Evolutionary conservation across 2,797 vertebrate genomes (phyloP), one percentile per base, ranked within the genome.

Genomic region (Mormyrus hasselquistii): DNA sequence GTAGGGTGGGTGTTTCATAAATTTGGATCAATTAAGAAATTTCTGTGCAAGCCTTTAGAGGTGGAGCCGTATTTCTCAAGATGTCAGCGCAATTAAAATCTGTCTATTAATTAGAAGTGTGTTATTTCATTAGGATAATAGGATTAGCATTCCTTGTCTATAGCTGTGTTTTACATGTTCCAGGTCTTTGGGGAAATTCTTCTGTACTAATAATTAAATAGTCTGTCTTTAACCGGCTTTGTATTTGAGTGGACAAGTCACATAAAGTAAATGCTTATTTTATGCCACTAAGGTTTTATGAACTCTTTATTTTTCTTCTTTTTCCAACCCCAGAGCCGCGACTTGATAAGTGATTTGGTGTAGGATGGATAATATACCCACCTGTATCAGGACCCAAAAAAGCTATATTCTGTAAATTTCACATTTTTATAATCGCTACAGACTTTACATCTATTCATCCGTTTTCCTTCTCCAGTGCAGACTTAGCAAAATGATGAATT

Each of bases 41-140:
- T 95, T 95, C 93, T 94, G 91, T 94, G 92, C 92, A 91, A 96
- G 94, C 92, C 94, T 93, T 94, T 93, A 93, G 95, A 94, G 95
- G 94, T 94, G 94, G 95, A 95, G 95, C 95, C 93, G 94, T 95
- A 94, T 95, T 95, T 95, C 95, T 91, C 92, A 93, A 92, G 92
- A 95, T 96, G 96, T 95, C 95, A 95, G 94, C 93, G 93, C 96
- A 95, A 96, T 96, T 96, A 96, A 96, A 96, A 95, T 93, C 94
- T 94, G 95, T 95, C 96, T 96, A 96, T 96, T 96, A 96, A 96
- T 97, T 96, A 96, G 95, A 94, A 94, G 95, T 94, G 92, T 96
- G 96, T 95, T 96, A 95, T 94, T 96, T 96, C 93, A 95, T 96
- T 96, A 96, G 94, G 95, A 94, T 94, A 95, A 96, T 96, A 94